A percentile compares a stretch with the other conserved stretches of the same genome.
Conservation (phyloP, 2,797 vertebrate species). For the Benthosema pterotum region DNA sequence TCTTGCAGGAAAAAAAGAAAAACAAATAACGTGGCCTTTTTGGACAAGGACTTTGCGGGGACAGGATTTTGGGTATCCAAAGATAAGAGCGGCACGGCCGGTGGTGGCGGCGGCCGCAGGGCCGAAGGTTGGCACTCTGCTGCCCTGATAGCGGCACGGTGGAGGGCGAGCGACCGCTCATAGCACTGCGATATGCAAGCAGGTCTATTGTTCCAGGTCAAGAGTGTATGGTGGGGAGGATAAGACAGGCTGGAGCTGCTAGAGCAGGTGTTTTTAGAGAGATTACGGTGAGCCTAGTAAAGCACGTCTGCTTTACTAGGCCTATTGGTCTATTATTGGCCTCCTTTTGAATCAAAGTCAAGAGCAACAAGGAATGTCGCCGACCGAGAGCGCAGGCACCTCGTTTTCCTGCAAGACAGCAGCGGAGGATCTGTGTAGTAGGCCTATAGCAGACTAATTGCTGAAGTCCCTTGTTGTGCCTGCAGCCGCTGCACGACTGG, state of each 20-base stretch:
- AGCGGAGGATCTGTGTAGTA: too few species aligned
- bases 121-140: slow-evolving; percentile 8
- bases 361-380: slow-evolving; percentile 61
- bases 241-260: slow-evolving; percentile 44
- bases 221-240: slow-evolving; percentile 50
- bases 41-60: slow-evolving; percentile 37
- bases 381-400: too few species aligned
- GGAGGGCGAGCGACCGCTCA: slow-evolving; percentile 31
- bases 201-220: slow-evolving; percentile 60
- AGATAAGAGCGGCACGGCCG: slow-evolving; percentile 55
- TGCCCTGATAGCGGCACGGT: slow-evolving; percentile 43
- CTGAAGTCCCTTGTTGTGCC: too few species aligned
- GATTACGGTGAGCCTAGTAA: slow-evolving; percentile 55
- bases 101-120: slow-evolving; percentile 4
- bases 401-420: slow-evolving; percentile 33
- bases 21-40: slow-evolving; percentile 40
- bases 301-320: slow-evolving; percentile 23
- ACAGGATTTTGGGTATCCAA: slow-evolving; percentile 45
- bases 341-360: slow-evolving; percentile 65
- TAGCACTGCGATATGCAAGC: slow-evolving; percentile 45
- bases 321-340: too few species aligned
- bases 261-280: slow-evolving; percentile 64
- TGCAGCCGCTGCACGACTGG: too few species aligned
- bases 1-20: too few species aligned
- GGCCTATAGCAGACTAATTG: too few species aligned